phyloP scores from a whole-genome alignment of 2,113 vertebrate species.

The Lathamus discolor region DNA sequence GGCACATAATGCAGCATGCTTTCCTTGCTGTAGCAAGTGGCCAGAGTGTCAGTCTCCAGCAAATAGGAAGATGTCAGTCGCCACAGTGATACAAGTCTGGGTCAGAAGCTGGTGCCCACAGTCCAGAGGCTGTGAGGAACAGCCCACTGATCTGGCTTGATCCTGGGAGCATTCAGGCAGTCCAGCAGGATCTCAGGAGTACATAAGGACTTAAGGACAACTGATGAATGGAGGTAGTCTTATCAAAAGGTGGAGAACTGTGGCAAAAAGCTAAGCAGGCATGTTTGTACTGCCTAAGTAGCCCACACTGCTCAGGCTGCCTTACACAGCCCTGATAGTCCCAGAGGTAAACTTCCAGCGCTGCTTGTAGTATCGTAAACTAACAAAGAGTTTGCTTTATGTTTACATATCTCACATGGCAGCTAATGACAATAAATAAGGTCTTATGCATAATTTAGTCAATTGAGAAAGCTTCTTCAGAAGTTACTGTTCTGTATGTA shows the following conservation, averaged over 20 bases:
- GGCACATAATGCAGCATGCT: rapidly evolving
- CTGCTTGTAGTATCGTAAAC: not conserved
- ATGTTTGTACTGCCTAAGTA: not conserved
- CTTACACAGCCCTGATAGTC: not conserved
- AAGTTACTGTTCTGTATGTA: not conserved
- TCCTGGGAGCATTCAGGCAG: not conserved
- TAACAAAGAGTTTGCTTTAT: not conserved
- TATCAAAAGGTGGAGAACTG: not conserved
- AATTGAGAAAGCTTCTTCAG: not conserved
- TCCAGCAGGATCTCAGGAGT: not conserved
- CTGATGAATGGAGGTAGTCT: not conserved
- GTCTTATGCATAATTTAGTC: not conserved
- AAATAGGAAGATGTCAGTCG: rapidly evolving
- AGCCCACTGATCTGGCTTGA: not conserved
- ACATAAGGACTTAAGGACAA: not conserved
- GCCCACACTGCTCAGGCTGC: not conserved
- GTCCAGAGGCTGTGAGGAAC: not conserved
- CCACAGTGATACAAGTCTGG: not conserved
- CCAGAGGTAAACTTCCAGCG: not conserved
- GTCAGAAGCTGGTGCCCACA: not conserved
- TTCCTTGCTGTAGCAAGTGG: not conserved
- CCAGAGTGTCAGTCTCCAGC: not conserved
- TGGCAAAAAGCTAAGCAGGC: not conserved
- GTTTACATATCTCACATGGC: not conserved
- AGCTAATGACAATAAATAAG: constrained; percentile 5